Evolutionary conservation across 2,113 vertebrate species (phyloP), one percentile per base, ranked within the genome.

Genomic region (Elgaria multicarinata): DNA sequence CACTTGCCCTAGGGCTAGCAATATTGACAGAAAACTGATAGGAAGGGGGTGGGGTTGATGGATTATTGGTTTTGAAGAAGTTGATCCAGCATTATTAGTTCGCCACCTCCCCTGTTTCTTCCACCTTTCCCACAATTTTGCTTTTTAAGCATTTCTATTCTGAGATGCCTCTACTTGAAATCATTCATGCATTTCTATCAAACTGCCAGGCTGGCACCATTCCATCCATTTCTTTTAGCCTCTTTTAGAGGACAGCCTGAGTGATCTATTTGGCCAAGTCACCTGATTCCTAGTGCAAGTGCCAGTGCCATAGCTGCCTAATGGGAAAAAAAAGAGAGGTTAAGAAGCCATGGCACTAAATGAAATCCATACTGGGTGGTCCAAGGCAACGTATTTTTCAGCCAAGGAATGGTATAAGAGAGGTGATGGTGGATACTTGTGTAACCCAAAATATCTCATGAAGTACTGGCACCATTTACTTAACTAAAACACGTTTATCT

Each of bases 401-500:
- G n/a, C 18, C 36, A 77, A n/a, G 8, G 28, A 78, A 4, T 77
- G 89, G 69, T 84, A 67, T 76, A 85, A 69, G 90, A 88, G 0
- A 1, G 2, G 0, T 42, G 83, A 79, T 72, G 53, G 83, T 53
- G 62, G 87, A 86, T 72, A 87, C 91, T 93, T 81, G 86, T 2
- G 28, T 85, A 86, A 77, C 87, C 75, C 14, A 1, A 78, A 93
- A 87, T 13, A 69, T 79, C 91, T 93, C 93, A 50, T 91, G 58
- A 66, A 94, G 80, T 67, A 80, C 82, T 94, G 92, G 92, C 92
- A n/a, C 90, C 92, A 79, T 83, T 87, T 92, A 77, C 84, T 92
- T 90, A 91, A 83, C 94, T 91, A 58, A 88, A n/a, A 82, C 83
- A 28, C 83, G 3, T 94, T 93, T 84, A 87, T 95, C 90, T 62